Percentiles rank a stretch among this genome's conserved stretches.
phyloP scores from a whole-genome alignment of 30 jellyfish, hydroid and myxozoan genomes.

The Sanderia malayensis region DNA sequence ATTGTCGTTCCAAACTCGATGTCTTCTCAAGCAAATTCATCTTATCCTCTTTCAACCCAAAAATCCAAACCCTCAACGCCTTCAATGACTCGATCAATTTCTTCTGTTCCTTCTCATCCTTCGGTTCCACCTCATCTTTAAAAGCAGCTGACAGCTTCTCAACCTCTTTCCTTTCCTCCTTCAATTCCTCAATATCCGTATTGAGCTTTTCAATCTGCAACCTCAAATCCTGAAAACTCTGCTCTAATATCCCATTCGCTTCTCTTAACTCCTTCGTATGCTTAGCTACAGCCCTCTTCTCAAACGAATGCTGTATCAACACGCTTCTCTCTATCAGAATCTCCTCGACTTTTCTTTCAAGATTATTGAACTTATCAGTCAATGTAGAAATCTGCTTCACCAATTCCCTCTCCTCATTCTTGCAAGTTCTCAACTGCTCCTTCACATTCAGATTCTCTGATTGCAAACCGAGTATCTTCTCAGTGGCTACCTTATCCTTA shows the following conservation, averaged over 20 bases:
- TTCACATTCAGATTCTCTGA: conserved; percentile 69
- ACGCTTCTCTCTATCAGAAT: conserved; percentile 65
- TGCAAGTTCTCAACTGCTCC: conserved; percentile 72
- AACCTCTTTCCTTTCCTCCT: conserved; percentile 80
- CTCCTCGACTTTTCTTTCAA: conserved; percentile 73
- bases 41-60: conserved; percentile 71
- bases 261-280: conserved; percentile 74
- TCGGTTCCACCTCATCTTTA: conserved; percentile 19
- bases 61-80: conserved; percentile 52
- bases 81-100: conserved; percentile 31
- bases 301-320: conserved; percentile 50
- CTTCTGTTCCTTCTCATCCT: conserved; percentile 17
- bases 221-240: conserved; percentile 70
- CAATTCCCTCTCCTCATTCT: conserved; percentile 76
- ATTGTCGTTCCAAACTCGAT: conserved; percentile 48
- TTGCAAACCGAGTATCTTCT: conserved; percentile 63
- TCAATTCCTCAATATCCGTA: conserved; percentile 66
- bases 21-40: conserved; percentile 63
- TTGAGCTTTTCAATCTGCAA: conserved; percentile 71
- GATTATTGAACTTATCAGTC: conserved; percentile 56
- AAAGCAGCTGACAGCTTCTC: conserved; percentile 41
- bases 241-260: conserved; percentile 60
- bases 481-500: conserved; percentile 56
- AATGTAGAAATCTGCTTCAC: conserved; percentile 55
- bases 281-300: conserved; percentile 40